phyloP scores from a whole-genome alignment of 2,888 invertebrate species.

The Orthosia gothica region DNA sequence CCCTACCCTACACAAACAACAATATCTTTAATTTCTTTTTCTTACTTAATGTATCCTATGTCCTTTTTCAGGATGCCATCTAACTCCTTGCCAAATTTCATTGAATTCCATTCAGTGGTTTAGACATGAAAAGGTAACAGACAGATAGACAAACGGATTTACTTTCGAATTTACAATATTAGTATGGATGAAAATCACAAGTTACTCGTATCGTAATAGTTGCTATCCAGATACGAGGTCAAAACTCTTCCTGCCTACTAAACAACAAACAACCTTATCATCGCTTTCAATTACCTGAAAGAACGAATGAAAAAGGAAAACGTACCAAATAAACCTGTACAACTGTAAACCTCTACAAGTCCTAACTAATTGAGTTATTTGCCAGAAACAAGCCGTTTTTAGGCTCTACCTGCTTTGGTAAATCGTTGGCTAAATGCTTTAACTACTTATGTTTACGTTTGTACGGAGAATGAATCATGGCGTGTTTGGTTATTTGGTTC shows the following conservation, averaged over 20 bases:
- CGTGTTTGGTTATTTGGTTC: neutral
- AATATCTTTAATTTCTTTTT: too few species aligned
- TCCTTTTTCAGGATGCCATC: too few species aligned
- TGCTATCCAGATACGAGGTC: too few species aligned
- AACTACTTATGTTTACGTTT: neutral
- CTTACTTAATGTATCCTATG: too few species aligned
- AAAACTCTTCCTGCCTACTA: neutral
- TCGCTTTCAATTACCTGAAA: conserved; percentile 28
- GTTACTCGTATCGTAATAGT: too few species aligned
- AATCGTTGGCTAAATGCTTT: conserved; percentile 41
- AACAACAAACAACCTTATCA: neutral
- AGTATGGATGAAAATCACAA: too few species aligned
- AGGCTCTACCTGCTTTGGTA: conserved; percentile 8
- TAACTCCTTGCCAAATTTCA: too few species aligned
- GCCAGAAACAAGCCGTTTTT: conserved; percentile 43
- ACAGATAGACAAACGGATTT: too few species aligned
- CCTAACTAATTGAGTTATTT: conserved; percentile 56
- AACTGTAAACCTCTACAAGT: conserved; percentile 29
- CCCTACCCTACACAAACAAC: too few species aligned
- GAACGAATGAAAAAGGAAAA: conserved; percentile 10
- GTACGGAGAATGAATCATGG: conserved; percentile 22
- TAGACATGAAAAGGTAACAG: too few species aligned
- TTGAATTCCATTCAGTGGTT: too few species aligned
- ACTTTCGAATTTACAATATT: too few species aligned
- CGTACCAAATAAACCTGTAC: conserved; percentile 30